Conservation (phyloP, 2,888 invertebrate species). For the Stramonita haemastoma region DNA sequence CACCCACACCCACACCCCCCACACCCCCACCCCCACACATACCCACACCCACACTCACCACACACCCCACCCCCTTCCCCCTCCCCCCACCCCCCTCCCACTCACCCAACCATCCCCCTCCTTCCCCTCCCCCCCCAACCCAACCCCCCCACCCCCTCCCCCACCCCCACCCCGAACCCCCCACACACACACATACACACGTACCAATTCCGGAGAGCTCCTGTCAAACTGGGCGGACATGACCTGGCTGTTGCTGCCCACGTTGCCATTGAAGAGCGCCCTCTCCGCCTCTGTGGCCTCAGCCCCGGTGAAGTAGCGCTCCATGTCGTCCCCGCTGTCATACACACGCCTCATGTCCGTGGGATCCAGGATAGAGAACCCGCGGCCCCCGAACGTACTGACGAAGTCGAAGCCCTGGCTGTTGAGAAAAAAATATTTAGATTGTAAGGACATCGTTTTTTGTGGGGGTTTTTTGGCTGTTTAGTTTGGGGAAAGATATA, state of each 20-base stretch:
- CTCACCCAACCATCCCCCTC: not conserved
- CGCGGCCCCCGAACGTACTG: slow-evolving; percentile 39
- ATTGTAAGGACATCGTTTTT: too few relatives aligned
- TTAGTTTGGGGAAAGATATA: not conserved
- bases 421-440: not conserved
- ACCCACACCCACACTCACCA: not conserved
- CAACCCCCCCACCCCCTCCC: not conserved
- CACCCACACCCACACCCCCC: not conserved
- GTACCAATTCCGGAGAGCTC: slow-evolving; percentile 20
- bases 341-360: slow-evolving; percentile 35
- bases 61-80: not conserved
- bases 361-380: slow-evolving; percentile 39
- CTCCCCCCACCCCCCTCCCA: not conserved
- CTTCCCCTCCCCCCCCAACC: not conserved
- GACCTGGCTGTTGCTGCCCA: not conserved
- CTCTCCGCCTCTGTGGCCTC: slow-evolving; percentile 22
- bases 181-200: not conserved
- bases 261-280: slow-evolving; percentile 38
- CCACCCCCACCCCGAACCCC: not conserved
- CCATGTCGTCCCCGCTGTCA: slow-evolving; percentile 43
- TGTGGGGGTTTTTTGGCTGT: too few relatives aligned
- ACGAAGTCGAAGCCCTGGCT: slow-evolving; percentile 38
- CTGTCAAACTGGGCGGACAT: slow-evolving; percentile 32
- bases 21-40: not conserved
- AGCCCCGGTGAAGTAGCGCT: slow-evolving; percentile 9